Percentiles rank a stretch among this genome's conserved stretches.
phyloP scores from a whole-genome alignment of 2,113 vertebrate genomes.

The Notarius lentiginosus region DNA sequence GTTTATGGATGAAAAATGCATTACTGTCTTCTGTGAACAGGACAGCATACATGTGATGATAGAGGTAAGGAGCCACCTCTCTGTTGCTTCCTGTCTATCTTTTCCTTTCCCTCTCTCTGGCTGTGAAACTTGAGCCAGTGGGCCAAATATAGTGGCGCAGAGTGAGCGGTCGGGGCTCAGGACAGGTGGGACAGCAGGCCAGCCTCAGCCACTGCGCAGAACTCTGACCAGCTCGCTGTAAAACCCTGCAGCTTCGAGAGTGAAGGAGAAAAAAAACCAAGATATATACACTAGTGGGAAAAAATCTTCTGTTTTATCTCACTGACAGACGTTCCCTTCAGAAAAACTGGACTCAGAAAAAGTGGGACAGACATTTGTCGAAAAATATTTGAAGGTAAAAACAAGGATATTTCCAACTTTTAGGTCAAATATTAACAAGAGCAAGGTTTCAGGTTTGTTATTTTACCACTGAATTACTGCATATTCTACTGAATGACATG shows the following conservation, averaged over 20 bases:
- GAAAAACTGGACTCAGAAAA: slow-evolving; percentile 60
- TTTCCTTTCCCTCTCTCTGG: slow-evolving; percentile 74
- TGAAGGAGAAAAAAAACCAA: background rate
- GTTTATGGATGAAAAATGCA: slow-evolving; percentile 26
- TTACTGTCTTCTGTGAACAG: slow-evolving; percentile 11
- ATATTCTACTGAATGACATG: background rate
- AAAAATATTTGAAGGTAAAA: slow-evolving; percentile 61
- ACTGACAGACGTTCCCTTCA: slow-evolving; percentile 42
- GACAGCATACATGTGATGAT: slow-evolving; percentile 31
- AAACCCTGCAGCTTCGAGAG: slow-evolving; percentile 50
- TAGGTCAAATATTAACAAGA: background rate
- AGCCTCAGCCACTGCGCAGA: slow-evolving; percentile 71
- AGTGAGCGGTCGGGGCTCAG: slow-evolving; percentile 75
- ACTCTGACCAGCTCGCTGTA: slow-evolving; percentile 60
- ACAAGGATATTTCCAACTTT: background rate
- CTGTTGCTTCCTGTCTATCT: slow-evolving; percentile 54
- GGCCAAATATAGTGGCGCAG: slow-evolving; percentile 92
- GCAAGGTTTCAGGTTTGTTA: background rate
- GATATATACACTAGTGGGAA: slow-evolving; percentile 47
- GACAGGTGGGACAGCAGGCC: slow-evolving; percentile 84
- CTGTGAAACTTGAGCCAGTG: slow-evolving; percentile 91
- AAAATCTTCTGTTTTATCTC: slow-evolving; percentile 49
- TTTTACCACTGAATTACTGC: background rate
- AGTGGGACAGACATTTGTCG: slow-evolving; percentile 51
- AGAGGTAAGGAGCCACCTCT: slow-evolving; percentile 45